Evolutionary conservation across 2,888 invertebrate species (phyloP), one percentile per base, ranked within the genome.

Genomic region (Rotaria socialis): DNA sequence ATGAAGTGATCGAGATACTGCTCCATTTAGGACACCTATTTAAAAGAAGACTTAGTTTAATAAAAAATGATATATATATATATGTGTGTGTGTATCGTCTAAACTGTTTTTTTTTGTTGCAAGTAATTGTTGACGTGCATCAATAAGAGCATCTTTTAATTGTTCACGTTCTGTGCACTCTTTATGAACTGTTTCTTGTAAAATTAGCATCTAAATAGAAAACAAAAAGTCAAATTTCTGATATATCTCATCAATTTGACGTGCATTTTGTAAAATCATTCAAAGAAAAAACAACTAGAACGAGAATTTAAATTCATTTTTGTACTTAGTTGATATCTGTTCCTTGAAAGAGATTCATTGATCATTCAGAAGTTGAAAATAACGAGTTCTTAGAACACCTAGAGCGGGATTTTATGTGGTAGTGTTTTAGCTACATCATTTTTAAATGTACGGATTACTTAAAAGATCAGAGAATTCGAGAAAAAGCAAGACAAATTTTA

Each of bases 141-240:
- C 56, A 19, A 85, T 74, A 16, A 86, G 35, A 80, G 80, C 75
- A 56, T 86, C 86, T 74, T 85, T 43, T 47, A 86, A 60, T 67
- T 86, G 85, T 85, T 86, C 85, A 35, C 86, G 55, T 85, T 86
- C 86, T 43, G 85, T 50, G 60, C 86, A 86, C 80, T 86, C 86
- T 55, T 43, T 80, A 58, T 85, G 85, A 35, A 86, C 86, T 14
- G 85, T 86, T 35, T 86, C 86, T 85, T 86, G 86, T 27, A 86
- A 74, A 52, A 60, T 75, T n/a, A 52, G 27, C 22, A 86, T 60
- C 86, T 86, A 52, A 22, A 50, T 85, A 35, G 14, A 22, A 55
- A 86, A 56, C 80, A 52, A 5, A 47, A 8, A 84, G 7, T 52
- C 24, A 10, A 8, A 41, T 35, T 52, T 24, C 24, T 10, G 0